Evolutionary conservation across 1,140 invertebrate genomes (phyloP), one percentile per base, ranked within the genome.

Genomic region (Pseudoatta argentina): DNA sequence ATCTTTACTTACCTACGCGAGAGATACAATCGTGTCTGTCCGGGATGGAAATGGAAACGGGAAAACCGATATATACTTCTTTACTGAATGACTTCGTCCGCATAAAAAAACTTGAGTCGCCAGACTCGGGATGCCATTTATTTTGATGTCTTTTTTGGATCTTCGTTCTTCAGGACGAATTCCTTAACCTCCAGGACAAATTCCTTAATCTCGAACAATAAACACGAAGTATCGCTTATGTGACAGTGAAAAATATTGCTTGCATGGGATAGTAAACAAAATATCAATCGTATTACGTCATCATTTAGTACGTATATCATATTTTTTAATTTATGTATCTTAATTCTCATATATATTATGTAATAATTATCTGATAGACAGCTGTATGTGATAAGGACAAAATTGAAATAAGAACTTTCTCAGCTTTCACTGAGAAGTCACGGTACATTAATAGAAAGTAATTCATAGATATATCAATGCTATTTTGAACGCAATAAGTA

Each of bases 41-140:
- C 34, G 55, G 55, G 75, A 89, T 85, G 88, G 88, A 89, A 89
- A 89, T 79, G 59, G 59, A 59, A 39, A 12, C 63, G 85, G 85
- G 63, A 89, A 89, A 89, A 89, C 88, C 88, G 48, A 51, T 89
- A 44, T 44, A 44, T 44, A 77, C 55, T 85, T 87, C 30, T 61
- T 89, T 83, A 57, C 77, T 34, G 63, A 18, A 39, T 59, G 27
- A 44, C 72, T 53, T n/a, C 14, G 67, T 48, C 12, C 10, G 16
- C 55, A 69, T 30, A 77, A 57, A 75, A 73, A 61, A 73, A 51
- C 12, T 24, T 12, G 53, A 69, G 66, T 2, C 39, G 18, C 6
- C 44, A 14, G 18, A 16, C 24, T n/a, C 24, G 44, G 5, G 4
- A 16, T 24, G 59, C 7, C 18, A 63, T 61, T 39, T 5, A 57